Percentiles rank a stretch among this genome's conserved stretches.
These are phyloP conservation scores for Lepus timidus DNA, from an alignment of 2,113 vertebrate genomes.

Conservation along the genomic window DNA sequence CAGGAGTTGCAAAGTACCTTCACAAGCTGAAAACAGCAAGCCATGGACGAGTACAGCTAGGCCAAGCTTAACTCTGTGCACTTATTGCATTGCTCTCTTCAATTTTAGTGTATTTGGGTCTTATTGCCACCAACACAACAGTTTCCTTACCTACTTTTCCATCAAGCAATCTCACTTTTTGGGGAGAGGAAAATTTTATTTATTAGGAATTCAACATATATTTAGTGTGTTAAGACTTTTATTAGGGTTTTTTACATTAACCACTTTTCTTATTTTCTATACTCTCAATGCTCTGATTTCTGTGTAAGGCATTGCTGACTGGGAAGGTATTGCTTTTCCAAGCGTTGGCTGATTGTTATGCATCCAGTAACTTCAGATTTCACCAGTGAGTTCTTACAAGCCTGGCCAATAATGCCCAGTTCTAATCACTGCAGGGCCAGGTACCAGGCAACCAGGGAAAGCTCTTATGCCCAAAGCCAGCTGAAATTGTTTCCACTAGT, in stretches of 20 bases:
- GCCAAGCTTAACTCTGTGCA: too few relatives aligned
- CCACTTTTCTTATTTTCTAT: not conserved
- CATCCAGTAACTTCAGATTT: not conserved
- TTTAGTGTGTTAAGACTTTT: not conserved
- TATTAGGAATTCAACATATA: not conserved
- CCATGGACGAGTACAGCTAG: not conserved
- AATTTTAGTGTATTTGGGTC: not conserved
- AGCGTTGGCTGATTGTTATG: not conserved
- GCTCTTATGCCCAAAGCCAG: not conserved
- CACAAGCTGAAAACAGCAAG: not conserved
- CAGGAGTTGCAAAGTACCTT: not conserved
- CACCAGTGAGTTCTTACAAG: not conserved
- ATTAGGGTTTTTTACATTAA: not conserved
- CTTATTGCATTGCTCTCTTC: not conserved
- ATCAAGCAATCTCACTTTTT: not conserved
- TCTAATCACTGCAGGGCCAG: not conserved
- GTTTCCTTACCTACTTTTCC: not conserved
- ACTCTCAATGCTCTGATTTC: not conserved
- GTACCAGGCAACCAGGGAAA: not conserved
- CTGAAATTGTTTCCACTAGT: not conserved
- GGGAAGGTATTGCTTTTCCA: not conserved
- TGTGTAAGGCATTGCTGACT: not conserved
- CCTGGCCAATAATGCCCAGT: not conserved
- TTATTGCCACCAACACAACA: not conserved
- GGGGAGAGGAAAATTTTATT: not conserved